Conservation (phyloP, 2,797 vertebrate genomes). For the Myotis vivesi region DNA sequence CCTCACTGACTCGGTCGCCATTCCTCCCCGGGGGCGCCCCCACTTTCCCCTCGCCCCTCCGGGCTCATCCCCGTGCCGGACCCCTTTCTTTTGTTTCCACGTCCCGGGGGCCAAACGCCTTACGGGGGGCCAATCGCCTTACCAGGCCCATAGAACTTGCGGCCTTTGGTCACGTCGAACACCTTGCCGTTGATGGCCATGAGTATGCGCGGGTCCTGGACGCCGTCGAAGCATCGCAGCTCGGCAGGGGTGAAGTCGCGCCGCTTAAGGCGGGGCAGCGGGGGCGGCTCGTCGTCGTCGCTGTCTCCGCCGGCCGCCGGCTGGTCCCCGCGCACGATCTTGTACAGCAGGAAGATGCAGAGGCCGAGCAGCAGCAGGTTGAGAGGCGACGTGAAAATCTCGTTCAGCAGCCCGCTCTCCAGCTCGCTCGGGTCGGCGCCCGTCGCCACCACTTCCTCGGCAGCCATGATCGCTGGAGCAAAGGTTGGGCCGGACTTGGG, state of each 20-base stretch:
- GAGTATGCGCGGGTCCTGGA: conserved; percentile 90
- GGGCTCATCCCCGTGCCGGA: neutral
- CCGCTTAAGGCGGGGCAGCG: conserved; percentile 90
- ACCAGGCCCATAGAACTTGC: conserved; percentile 97
- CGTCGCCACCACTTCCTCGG: conserved; percentile 65
- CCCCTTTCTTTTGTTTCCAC: conserved; percentile 40
- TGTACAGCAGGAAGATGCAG: conserved; percentile 93
- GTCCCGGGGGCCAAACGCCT: neutral
- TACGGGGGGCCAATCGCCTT: conserved; percentile 89
- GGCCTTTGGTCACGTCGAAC: conserved; percentile 95
- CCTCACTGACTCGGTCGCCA: neutral
- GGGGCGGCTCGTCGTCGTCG: conserved; percentile 80
- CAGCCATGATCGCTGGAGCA: conserved; percentile 76
- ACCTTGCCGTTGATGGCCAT: conserved; percentile 96
- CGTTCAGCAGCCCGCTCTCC: conserved; percentile 86
- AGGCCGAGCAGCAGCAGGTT: conserved; percentile 93
- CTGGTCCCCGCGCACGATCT: conserved; percentile 93
- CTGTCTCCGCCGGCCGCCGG: conserved; percentile 75
- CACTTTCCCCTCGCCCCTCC: neutral
- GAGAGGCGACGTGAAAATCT: conserved; percentile 93
- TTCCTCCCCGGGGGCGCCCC: neutral
- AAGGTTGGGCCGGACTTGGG: conserved; percentile 44
- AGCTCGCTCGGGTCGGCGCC: conserved; percentile 69
- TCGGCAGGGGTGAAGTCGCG: conserved; percentile 92
- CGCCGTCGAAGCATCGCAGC: conserved; percentile 90